Base-by-base conservation (phyloP, 2,797 vertebrate genomes). In the Moxostoma hubbsi region DNA sequence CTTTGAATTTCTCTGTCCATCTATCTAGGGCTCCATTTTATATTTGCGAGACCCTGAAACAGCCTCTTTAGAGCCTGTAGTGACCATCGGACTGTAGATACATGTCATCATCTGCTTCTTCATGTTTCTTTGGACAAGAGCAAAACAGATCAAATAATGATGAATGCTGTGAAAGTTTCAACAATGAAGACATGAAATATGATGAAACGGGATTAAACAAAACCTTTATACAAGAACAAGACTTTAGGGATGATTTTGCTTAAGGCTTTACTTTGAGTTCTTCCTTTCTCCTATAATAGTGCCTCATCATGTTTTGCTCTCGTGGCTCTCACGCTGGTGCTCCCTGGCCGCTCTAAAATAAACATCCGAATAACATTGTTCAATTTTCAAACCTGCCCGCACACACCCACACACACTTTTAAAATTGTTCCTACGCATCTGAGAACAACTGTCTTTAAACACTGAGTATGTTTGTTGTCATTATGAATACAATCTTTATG, bases 41-140 rank as follows among this genome's bases (percentile, higher is more conserved):
- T 98, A 90, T 99, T 95, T 65, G 90, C 93, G 12, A 99, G 96
- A 8, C 97, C 98, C 16, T 99, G 98, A 87, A 99, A 99, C 74
- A 97, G 95, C 83, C 92, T 96, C 90, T 96, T 98, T 75, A 99
- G 89, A 54, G 96, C 94, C 8, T 95, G 94, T 84, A 87, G 94
- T 0, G 97, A 94, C 97, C 96, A 98, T 95, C 92, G 0, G 97
- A 95, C 84, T 97, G 92, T 75, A 98, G 85, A 89, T 95, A 89
- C 0, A 94, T 89, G 76, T 98, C 36, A 36, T 36, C 95, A 0
- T 97, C 95, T 2, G 93, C 91, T 87, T 97, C 96, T 77, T 98
- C 95, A 59, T 98, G 91, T 93, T 96, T 98, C 98, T 99, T 89
- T 7, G 73, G 87, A 81, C 81, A 77, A n/a, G 11, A 73, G 55